Base-by-base conservation (phyloP, 2,113 vertebrate species). In the Megaleporinus macrocephalus region DNA sequence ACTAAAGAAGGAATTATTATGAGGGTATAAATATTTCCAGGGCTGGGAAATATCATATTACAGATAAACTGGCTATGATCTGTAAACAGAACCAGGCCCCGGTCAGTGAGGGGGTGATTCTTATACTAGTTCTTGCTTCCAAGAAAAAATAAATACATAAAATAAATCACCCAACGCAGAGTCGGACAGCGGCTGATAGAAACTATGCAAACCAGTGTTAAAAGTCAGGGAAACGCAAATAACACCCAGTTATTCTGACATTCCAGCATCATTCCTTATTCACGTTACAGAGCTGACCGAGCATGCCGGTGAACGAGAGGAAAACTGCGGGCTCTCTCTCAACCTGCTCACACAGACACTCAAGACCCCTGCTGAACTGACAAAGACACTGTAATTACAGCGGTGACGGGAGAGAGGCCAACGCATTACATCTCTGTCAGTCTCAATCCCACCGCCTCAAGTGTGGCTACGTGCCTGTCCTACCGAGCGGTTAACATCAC, bases 321-420 rank as follows among this genome's bases (percentile, higher is more conserved):
- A n/a, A 36, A 44, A 15, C 24, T 9, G 13, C 11, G 4, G 18
- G 20, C 30, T 30, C 47, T 66, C 41, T 59, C 57, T 57, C 33
- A 22, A 70, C 53, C 77, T 62, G 65, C 65, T 24, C 70, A 26
- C 75, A 30, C 61, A 53, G 36, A 49, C 59, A 20, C 59, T 16
- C 61, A n/a, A 47, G 55, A 72, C 69, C 61, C 41, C 41, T 22
- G n/a, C 59, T 68, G 70, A 80, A 68, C 71, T 51, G 62, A 69
- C 76, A 83, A 75, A 84, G 76, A 69, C 63, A 79, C 51, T 69
- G 77, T 70, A 79, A 81, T 80, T 81, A 76, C 65, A 81, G 66
- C n/a, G 14, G 47, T 75, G 77, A 69, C 76, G 75, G 82, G 24
- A 75, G 27, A 69, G 71, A 76, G 66, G 57, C 44, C 66, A 76